A percentile compares a stretch with the other conserved stretches of the same genome.
Conservation (phyloP, 2,113 vertebrate genomes). For the Tachysurus vachellii region DNA sequence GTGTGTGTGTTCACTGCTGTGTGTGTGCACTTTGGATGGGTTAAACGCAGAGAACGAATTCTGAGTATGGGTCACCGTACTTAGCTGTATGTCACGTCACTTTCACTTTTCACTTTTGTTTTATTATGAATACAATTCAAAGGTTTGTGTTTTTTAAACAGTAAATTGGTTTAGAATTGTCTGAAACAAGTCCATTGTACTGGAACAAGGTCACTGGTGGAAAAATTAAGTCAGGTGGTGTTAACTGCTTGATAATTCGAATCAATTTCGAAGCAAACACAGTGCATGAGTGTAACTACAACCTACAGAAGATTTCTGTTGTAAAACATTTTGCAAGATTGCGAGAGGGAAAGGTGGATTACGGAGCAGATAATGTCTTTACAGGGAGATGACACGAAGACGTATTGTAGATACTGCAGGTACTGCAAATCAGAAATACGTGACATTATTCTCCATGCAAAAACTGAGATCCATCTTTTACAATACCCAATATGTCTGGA, state of each 20-base stretch:
- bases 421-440: background rate
- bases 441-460: background rate
- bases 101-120: too few species aligned
- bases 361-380: background rate
- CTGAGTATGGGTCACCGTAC: too few species aligned
- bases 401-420: background rate
- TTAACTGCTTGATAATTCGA: background rate
- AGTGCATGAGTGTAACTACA: background rate
- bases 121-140: too few species aligned
- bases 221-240: background rate
- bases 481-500: background rate
- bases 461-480: background rate
- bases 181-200: background rate
- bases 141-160: background rate
- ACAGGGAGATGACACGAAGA: background rate
- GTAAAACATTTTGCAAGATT: background rate
- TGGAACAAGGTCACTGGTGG: background rate
- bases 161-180: background rate
- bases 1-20: too few species aligned
- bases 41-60: too few species aligned
- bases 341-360: background rate
- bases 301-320: background rate
- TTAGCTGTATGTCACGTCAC: too few species aligned
- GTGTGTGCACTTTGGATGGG: too few species aligned
- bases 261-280: background rate